phyloP scores from a whole-genome alignment of 1,140 invertebrate genomes.

The Calephelis nemesis region DNA sequence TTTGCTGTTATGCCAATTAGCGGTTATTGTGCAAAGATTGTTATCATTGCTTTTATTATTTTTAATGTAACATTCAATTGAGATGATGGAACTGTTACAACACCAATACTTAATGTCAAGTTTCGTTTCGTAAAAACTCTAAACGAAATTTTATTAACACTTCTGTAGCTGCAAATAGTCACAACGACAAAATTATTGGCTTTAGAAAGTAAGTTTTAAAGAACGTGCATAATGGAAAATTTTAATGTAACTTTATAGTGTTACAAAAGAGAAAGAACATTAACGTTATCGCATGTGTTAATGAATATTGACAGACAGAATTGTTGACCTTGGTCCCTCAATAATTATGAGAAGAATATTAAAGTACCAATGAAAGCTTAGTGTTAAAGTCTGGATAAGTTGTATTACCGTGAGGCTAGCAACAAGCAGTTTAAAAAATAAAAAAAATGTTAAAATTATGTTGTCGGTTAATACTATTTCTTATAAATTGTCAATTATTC shows the following conservation, averaged over 20 bases:
- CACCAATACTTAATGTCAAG: conserved; percentile 18
- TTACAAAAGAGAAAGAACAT: conserved; percentile 5
- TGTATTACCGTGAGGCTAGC: too few species aligned
- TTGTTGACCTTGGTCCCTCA: too few species aligned
- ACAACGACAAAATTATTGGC: conserved; percentile 11
- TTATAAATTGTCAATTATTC: too few species aligned
- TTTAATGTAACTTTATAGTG: neutral
- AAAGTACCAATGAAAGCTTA: too few species aligned
- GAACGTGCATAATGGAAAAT: conserved; percentile 2
- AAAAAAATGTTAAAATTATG: too few species aligned
- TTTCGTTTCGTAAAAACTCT: conserved; percentile 15
- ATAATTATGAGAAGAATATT: too few species aligned
- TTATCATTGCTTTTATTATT: conserved; percentile 10
- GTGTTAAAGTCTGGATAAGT: too few species aligned
- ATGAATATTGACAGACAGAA: too few species aligned
- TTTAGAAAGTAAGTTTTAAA: conserved; percentile 13
- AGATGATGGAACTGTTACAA: conserved; percentile 15
- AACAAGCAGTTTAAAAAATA: too few species aligned
- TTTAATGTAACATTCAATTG: conserved; percentile 14
- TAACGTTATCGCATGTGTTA: neutral
- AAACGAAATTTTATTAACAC: conserved; percentile 17
- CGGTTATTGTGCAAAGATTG: conserved; percentile 5
- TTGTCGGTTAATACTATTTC: too few species aligned
- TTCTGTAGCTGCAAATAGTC: conserved; percentile 6
- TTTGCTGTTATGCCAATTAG: neutral